These are phyloP conservation scores for Melopsittacus undulatus DNA, from an alignment of 2,797 vertebrate genomes.

Conservation along the genomic window DNA sequence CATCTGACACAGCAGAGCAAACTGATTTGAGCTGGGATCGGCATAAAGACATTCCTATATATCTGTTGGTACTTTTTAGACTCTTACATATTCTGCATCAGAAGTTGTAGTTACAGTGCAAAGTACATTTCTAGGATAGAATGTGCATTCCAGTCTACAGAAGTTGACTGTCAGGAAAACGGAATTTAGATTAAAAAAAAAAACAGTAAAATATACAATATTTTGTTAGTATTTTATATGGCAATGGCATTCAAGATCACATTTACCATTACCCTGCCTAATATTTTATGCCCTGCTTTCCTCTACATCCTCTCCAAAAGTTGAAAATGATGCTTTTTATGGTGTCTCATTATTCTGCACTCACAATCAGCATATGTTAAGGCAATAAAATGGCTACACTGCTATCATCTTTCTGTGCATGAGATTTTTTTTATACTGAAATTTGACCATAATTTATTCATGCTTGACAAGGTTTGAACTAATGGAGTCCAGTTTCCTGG, in stretches of 20 bases:
- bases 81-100: neutral
- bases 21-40: neutral
- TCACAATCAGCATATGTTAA: neutral
- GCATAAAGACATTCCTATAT: neutral
- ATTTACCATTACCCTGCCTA: neutral
- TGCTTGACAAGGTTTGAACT: constrained; percentile 11
- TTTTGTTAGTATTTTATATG: neutral
- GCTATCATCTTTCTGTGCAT: neutral
- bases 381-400: neutral
- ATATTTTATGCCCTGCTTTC: neutral
- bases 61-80: neutral
- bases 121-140: neutral
- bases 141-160: neutral
- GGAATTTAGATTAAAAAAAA: neutral
- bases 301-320: neutral
- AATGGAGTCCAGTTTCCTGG: neutral
- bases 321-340: neutral
- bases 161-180: neutral
- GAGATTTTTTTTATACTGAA: neutral
- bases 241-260: neutral
- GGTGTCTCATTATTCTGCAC: neutral
- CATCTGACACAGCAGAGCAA: neutral
- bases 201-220: neutral
- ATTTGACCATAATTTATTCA: constrained; percentile 23
- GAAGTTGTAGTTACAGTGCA: neutral